Evolutionary conservation across 2,888 invertebrate genomes (phyloP).

Genomic region (Eupithecia exiguata): DNA sequence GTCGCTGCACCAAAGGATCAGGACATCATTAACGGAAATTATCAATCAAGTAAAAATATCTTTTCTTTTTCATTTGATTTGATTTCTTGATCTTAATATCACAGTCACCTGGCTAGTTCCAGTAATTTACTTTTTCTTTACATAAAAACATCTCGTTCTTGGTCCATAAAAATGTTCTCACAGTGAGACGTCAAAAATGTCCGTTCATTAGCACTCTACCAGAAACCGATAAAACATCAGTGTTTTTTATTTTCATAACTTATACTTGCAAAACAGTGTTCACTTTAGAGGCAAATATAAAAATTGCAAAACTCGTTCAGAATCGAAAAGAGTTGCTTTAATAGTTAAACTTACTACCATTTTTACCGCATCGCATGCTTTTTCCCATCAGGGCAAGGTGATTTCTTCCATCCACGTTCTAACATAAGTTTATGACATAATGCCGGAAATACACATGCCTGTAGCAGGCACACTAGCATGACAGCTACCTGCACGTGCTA

Average conservation of each 20-base stretch:
- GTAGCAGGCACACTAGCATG: no score
- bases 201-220: constrained; percentile 5
- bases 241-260: neutral
- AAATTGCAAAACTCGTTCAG: neutral
- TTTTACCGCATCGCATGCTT: no score
- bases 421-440: no score
- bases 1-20: no score
- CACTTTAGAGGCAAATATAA: neutral
- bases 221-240: constrained; percentile 4
- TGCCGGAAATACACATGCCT: no score
- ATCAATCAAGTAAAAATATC: no score
- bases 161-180: neutral
- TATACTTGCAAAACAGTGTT: neutral
- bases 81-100: neutral
- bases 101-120: neutral
- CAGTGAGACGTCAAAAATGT: neutral
- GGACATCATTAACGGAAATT: no score
- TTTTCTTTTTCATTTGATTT: no score
- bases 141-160: neutral
- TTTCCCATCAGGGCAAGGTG: no score
- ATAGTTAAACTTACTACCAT: no score
- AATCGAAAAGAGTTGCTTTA: neutral
- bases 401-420: no score
- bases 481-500: no score
- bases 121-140: neutral